Base-by-base conservation (phyloP, 2,888 invertebrate genomes). In the Cephus nigrinus region DNA sequence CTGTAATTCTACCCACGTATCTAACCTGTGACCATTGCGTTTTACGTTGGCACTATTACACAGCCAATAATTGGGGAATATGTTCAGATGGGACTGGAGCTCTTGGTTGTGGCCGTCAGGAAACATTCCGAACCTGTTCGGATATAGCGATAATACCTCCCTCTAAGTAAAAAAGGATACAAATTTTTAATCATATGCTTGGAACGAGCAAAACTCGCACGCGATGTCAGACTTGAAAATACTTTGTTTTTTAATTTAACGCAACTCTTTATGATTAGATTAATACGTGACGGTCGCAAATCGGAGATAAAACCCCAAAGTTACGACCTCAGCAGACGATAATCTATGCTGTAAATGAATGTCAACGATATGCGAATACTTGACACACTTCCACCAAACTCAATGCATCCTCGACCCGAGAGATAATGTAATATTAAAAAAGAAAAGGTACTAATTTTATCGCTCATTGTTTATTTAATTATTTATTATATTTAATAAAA, bases 11-110 rank as follows among this genome's bases (percentile, higher is more conserved):
- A 15, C 94, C 94, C 0, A 34, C 84, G 3, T 89, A 87, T 3
- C 75, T 94, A 30, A 91, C 85, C n/a, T 94, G 94, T 84, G 81
- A 92, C 0, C 93, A 93, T 72, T 94, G 94, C 83, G 93, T 93
- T 0, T 84, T 94, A 3, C 92, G 93, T 78, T 94, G 94, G 94
- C 92, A 92, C 68, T 94, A 93, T 82, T 86, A 86, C 1, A 90
- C 92, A 31, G 94, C 93, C 88, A 93, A 93, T 82, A 92, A 92
- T 75, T 93, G 93, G 93, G 93, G 93, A 2, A 71, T 75, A 0
- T 93, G 93, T 82, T 84, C 78, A 1, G 80, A 92, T 80, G 92
- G 92, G 1, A 84, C 77, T 0, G 88, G 88, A 5, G 86, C 82
- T 2, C 3, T 91, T 12, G 93, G 93, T 23, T 94, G 93, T 83